These are phyloP conservation scores for Drosophila pallidifrons DNA, from an alignment of 1,140 invertebrate species.

Conservation along the genomic window DNA sequence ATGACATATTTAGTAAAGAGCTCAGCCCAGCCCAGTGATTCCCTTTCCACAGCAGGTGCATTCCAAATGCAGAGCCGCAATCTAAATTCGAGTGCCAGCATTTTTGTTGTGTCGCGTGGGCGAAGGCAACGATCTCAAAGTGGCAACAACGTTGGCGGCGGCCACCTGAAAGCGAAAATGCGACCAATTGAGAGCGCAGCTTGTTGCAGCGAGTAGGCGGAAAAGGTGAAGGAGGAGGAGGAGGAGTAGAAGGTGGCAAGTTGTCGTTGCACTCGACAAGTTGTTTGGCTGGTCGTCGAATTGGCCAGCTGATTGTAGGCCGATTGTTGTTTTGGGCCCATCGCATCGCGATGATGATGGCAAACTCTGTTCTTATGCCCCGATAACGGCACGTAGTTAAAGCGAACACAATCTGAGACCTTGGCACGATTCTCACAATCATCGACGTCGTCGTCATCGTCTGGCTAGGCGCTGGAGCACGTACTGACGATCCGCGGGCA, in stretches of 20 bases:
- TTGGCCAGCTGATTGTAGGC: slow-evolving; percentile 61
- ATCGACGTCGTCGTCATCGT: neutral
- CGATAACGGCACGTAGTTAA: slow-evolving; percentile 78
- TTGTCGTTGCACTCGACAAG: slow-evolving; percentile 28
- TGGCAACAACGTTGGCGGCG: slow-evolving; percentile 15
- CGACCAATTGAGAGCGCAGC: slow-evolving; percentile 26
- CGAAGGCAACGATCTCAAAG: neutral
- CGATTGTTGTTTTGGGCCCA: slow-evolving; percentile 29
- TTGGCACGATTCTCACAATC: slow-evolving; percentile 72
- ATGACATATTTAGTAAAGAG: too few species aligned
- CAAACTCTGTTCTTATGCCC: slow-evolving; percentile 41
- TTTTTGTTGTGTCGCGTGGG: slow-evolving; percentile 27
- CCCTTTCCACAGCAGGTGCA: slow-evolving; percentile 8
- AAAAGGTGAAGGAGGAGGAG: neutral
- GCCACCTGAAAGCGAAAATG: slow-evolving; percentile 32
- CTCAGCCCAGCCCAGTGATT: too few species aligned
- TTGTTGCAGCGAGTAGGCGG: slow-evolving; percentile 20
- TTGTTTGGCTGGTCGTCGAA: slow-evolving; percentile 31
- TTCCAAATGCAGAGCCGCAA: slow-evolving; percentile 2
- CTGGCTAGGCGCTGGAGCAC: slow-evolving; percentile 31
- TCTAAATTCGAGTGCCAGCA: slow-evolving; percentile 1
- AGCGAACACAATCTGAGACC: slow-evolving; percentile 75
- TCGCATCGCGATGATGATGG: slow-evolving; percentile 2
- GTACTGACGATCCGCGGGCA: slow-evolving; percentile 39
- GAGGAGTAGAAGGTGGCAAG: too few species aligned